These are phyloP conservation scores for Xanthostigma xanthostigma DNA, from an alignment of 2,888 invertebrate genomes.

Conservation along the genomic window DNA sequence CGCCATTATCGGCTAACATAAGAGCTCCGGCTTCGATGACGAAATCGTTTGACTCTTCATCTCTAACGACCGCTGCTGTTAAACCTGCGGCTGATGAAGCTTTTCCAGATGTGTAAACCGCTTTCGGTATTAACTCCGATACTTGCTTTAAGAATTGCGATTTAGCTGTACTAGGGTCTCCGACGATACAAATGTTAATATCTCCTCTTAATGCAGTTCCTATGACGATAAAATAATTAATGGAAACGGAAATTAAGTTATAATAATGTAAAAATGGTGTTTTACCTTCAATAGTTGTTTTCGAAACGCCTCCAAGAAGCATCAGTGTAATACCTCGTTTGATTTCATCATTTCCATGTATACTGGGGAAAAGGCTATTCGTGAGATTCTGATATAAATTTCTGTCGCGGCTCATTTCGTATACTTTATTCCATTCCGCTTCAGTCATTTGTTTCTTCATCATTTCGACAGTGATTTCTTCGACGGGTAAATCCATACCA, in stretches of 20 bases:
- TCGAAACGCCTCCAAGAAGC: conserved; percentile 94
- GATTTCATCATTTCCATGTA: conserved; percentile 94
- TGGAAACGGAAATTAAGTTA: conserved; percentile 19
- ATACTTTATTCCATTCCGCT: conserved; percentile 87
- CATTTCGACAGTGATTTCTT: conserved; percentile 80
- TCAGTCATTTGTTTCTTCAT: conserved; percentile 91
- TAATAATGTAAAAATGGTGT: conserved; percentile 11
- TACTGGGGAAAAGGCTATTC: conserved; percentile 82
- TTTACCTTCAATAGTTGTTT: conserved; percentile 72
- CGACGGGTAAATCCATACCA: conserved; percentile 66
- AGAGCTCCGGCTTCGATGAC: conserved; percentile 99
- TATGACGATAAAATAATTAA: conserved; percentile 16
- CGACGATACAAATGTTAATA: conserved; percentile 94
- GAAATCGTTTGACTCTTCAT: conserved; percentile 96
- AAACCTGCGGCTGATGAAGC: conserved; percentile 96
- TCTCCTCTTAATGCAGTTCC: conserved; percentile 88
- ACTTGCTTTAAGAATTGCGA: conserved; percentile 90
- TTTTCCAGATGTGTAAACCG: conserved; percentile 97
- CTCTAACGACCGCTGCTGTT: conserved; percentile 95
- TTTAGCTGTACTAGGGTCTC: conserved; percentile 98
- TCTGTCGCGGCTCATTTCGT: conserved; percentile 91
- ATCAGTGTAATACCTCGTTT: conserved; percentile 84
- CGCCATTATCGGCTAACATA: conserved; percentile 97
- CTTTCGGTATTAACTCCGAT: conserved; percentile 86
- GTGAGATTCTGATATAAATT: conserved; percentile 84